Evolutionary conservation across 2,797 vertebrate genomes (phyloP), one percentile per base, ranked within the genome.

Genomic region (Dryobates pubescens): DNA sequence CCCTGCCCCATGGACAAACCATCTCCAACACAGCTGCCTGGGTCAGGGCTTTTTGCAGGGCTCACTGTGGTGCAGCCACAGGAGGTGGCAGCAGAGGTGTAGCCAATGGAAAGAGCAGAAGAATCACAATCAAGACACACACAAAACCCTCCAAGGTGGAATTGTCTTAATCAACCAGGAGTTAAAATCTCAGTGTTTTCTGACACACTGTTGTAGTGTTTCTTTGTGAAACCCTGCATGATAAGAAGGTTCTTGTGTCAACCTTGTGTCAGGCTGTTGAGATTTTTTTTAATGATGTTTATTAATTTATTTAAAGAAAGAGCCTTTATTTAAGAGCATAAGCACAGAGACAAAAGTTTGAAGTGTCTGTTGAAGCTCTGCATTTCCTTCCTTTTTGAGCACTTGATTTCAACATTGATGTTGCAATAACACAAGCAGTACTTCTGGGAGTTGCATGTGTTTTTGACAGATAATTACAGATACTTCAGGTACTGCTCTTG

Each of bases 251-350:
- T 80, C 34, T 89, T 82, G 13, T 81, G 70, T 65, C 38, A 82
- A 45, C 72, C 72, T 58, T 6, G 68, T 62, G 20, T 69, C 86
- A 34, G 53, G 62, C 51, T 71, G 41, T 88, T 91, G 86, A 87
- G 88, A 80, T 82, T 77, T 87, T 87, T 43, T 67, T 69, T 80
- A 82, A 67, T 77, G 41, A 29, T 53, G 29, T 76, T 91, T 88
- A 81, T 93, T 87, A 93, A 74, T 88, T 82, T 93, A 77, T 91
- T 89, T 90, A 61, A 71, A 77, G 54, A 86, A 94, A 68, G 45
- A 76, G 3, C 74, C 78, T 89, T 77, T 89, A 43, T 85, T 78
- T 70, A 67, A 89, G 89, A 30, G 15, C 1, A 1, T 63, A 79
- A 86, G 20, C 53, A 72, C 11, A 65, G 65, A 70, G n/a, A 56